Base-by-base conservation (phyloP, 2,888 invertebrate genomes). In the Oasisia sp. region DNA sequence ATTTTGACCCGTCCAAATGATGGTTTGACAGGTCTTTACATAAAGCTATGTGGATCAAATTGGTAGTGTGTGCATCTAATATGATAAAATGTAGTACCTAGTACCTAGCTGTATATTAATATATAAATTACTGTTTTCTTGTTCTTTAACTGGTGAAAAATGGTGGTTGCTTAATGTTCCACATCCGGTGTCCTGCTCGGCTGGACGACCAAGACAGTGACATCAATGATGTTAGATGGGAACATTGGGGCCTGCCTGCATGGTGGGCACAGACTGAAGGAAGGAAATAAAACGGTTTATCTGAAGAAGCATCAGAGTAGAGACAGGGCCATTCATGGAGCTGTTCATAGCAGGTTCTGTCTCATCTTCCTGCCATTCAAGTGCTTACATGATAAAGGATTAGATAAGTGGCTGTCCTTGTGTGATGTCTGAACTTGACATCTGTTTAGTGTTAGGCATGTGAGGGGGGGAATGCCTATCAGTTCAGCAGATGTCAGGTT, bases 311-410 rank as follows among this genome's bases (percentile, higher is more conserved):
- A 74, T n/a, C 74, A 7, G 74, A 74, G 74, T 19, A 74, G 74
- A 74, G 50, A 50, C 45, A 11, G 9, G 74, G 74, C 74, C 74
- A 74, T 74, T 74, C 74, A 74, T 19, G 4, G 19, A 7, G 27
- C 7, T 7, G n/a, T 74, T 2, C 19, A 74, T 74, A 19, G n/a
- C 50, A 50, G 14, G 9, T 5, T 14, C 50, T 50, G 50, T 50
- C 50, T 12, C 50, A 50, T 50, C 50, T 50, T 50, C 50, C 14
- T 50, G 50, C 50, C 74, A 74, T 74, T 74, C 74, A 74, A 74
- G 74, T 74, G 74, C 74, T 74, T n/a, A 74, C 74, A 74, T 74
- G 74, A 74, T 74, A 74, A 74, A 74, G 74, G 74, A 74, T 74
- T 74, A 74, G 74, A 74, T 74, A 74, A 74, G n/a, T n/a, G n/a